phyloP scores from a whole-genome alignment of 1,140 invertebrate genomes.

The Musca domestica region DNA sequence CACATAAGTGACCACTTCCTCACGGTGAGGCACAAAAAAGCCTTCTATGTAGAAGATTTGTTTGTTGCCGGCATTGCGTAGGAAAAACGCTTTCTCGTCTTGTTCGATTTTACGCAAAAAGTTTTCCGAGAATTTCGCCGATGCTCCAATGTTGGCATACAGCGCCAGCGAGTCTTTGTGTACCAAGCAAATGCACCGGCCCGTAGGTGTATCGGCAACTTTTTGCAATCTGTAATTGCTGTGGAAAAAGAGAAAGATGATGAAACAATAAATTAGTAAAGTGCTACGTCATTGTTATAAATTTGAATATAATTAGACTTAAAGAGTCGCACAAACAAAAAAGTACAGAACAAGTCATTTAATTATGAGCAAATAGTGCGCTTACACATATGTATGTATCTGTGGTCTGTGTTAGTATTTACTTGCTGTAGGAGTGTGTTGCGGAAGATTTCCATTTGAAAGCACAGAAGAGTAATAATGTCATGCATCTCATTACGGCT shows the following conservation, averaged over 20 bases:
- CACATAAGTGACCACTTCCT: slow-evolving; percentile 62
- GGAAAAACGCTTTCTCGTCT: slow-evolving; percentile 35
- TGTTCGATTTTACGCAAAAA: slow-evolving; percentile 36
- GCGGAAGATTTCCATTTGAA: too few relatives aligned
- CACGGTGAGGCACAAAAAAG: slow-evolving; percentile 62
- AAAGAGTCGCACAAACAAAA: too few relatives aligned
- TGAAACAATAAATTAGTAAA: too few relatives aligned
- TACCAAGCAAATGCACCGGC: slow-evolving; percentile 65
- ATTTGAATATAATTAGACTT: too few relatives aligned
- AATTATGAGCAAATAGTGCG: too few relatives aligned
- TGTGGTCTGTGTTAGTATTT: too few relatives aligned
- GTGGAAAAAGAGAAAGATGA: neutral
- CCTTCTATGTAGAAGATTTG: slow-evolving; percentile 65
- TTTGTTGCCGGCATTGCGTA: slow-evolving; percentile 50
- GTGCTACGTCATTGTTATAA: too few relatives aligned
- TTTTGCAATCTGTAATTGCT: slow-evolving; percentile 34
- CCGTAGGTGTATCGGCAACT: slow-evolving; percentile 58
- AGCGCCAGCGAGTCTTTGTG: slow-evolving; percentile 61
- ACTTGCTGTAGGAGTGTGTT: too few relatives aligned
- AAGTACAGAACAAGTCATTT: too few relatives aligned
- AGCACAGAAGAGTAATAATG: too few relatives aligned
- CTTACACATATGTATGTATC: too few relatives aligned
- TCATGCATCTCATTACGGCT: too few relatives aligned
- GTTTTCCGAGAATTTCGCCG: slow-evolving; percentile 54
- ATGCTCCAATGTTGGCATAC: slow-evolving; percentile 64